Evolutionary conservation across 2,888 invertebrate genomes (phyloP), one percentile per base, ranked within the genome.

Genomic region (Torymus aiolomorphi): DNA sequence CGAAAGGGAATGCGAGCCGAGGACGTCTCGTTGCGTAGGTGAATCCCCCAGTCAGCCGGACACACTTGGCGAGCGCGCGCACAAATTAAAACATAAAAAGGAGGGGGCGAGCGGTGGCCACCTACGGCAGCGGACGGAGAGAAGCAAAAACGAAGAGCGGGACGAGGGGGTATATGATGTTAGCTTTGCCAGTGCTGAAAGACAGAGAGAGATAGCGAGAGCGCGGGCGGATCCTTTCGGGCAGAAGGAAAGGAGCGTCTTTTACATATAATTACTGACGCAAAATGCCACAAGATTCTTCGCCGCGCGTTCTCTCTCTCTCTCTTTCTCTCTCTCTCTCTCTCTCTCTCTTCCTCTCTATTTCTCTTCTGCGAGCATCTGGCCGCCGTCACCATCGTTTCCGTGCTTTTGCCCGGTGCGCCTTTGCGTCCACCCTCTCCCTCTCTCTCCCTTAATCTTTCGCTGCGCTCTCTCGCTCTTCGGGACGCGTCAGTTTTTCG

Each of bases 261-360:
- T 78, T 78, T 89, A 88, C 88, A 87, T 87, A 85, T 89, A 89
- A 89, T 89, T 89, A 88, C 88, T 87, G 87, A 86, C 87, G 86
- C 87, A 88, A 88, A 88, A 89, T 87, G 85, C 86, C 86, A 84
- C 84, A 87, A 86, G 86, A 87, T 86, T 88, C 87, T 86, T 86
- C 84, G 84, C 83, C 49, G 54, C 62, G 52, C 73, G 52, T 54
- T 82, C 59, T 78, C 77, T 79, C 74, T 77, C n/a, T n/a, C 83
- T 82, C 69, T 75, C 63, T 65, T n/a, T 77, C 66, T 71, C 81
- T 65, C 76, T 78, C 81, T 77, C 78, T 78, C 69, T 54, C 83
- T 82, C 69, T 82, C 59, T 78, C 77, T 79, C 81, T 77, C 78
- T 78, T 71, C 57, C 83, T 82, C 69, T 75, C 63, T 65, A 18